Conservation (phyloP, 2,113 vertebrate genomes). For the Oryzias woworae region DNA sequence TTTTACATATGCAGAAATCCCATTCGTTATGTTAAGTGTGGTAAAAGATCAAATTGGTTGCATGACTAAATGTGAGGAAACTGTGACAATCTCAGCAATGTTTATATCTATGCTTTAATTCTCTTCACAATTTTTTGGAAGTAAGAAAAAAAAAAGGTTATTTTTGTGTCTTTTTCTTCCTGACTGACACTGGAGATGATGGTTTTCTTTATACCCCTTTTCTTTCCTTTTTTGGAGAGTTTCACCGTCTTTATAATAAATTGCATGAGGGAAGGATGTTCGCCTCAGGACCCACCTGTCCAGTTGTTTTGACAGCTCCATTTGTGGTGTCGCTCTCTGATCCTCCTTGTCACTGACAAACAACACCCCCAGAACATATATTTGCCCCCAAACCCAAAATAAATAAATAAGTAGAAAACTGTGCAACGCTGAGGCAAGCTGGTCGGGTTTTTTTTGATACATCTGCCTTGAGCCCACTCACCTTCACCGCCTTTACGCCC, state of each 20-base stretch:
- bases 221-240: constrained; percentile 58
- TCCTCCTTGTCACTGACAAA: constrained; percentile 71
- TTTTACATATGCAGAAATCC: constrained; percentile 72
- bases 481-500: constrained; percentile 50
- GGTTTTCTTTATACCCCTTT: constrained; percentile 32
- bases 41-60: constrained; percentile 79
- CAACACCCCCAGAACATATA: constrained; percentile 67
- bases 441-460: constrained; percentile 46
- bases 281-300: constrained; percentile 70
- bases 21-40: constrained; percentile 74
- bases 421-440: constrained; percentile 27
- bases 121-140: constrained; percentile 67
- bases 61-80: constrained; percentile 67
- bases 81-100: constrained; percentile 69
- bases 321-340: constrained; percentile 74
- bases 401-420: constrained; percentile 66
- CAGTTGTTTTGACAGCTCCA: constrained; percentile 76
- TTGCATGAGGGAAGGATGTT: constrained; percentile 64
- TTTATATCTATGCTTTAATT: constrained; percentile 72
- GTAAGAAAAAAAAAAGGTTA: constrained; percentile 50
- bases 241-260: constrained; percentile 70
- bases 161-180: constrained; percentile 60
- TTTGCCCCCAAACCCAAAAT: constrained; percentile 62
- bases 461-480: constrained; percentile 63
- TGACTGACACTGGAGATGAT: constrained; percentile 52